Evolutionary conservation across 2,113 vertebrate genomes (phyloP), one percentile per base, ranked within the genome.

Genomic region (Tringa solitaria): DNA sequence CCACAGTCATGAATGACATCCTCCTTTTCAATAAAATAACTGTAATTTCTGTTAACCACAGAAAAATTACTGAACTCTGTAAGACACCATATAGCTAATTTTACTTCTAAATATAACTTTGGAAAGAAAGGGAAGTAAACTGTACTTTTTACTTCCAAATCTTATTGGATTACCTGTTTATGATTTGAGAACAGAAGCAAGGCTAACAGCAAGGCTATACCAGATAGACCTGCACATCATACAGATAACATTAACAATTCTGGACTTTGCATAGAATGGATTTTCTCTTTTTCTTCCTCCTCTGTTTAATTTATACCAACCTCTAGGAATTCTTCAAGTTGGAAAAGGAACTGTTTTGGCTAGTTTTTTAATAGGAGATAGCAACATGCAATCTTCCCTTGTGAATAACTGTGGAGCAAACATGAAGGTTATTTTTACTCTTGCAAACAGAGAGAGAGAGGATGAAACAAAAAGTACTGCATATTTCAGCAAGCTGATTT

Each of bases 181-280:
- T 27, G 28, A 81, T 81, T 14, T 27, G 61, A 57, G 69, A 81
- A 76, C 14, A 82, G n/a, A 63, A 32, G 20, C 20, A 60, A 35
- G 63, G 45, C 2, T 86, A 75, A 37, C 1, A 17, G 45, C 10
- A 80, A 65, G 67, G 16, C 21, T 43, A 18, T 45, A 32, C 23
- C 50, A 70, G 43, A 53, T 69, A 57, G 12, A 50, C 30, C 56
- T 68, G 30, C 28, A 59, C 24, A 57, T 32, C 14, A 37, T 48
- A 48, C 17, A 74, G 60, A 48, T 28, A 37, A 72, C 72, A 87
- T 21, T 26, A 53, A 64, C 33, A 35, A 14, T 37, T 10, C 10
- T 59, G 46, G 64, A 63, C 33, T 79, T 48, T 3, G 7, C 0
- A 0, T 45, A 5, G 24, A 77, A 54, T 1, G 1, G 12, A 60